phyloP scores from a whole-genome alignment of 2,888 invertebrate species.

The Epinotia brunnichana region DNA sequence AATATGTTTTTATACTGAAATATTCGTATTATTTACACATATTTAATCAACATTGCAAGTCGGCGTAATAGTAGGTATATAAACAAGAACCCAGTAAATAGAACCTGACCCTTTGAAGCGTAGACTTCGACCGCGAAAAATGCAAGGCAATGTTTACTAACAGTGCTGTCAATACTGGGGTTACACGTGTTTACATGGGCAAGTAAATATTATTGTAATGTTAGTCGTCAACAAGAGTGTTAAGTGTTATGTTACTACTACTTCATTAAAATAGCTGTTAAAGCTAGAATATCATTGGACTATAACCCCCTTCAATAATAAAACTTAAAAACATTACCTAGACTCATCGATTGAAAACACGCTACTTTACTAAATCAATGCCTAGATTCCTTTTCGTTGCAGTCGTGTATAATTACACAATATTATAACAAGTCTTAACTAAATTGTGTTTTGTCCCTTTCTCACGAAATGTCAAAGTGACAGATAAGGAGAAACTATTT shows the following conservation, averaged over 20 bases:
- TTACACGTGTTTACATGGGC: constrained; percentile 8
- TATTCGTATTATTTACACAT: neutral
- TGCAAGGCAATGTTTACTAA: constrained; percentile 32
- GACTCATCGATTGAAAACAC: no score
- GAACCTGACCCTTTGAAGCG: neutral
- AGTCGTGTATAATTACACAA: no score
- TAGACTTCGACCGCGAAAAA: constrained; percentile 24
- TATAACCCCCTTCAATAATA: no score
- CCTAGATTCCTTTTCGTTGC: no score
- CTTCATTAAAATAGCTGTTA: neutral
- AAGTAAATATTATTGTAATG: constrained; percentile 28
- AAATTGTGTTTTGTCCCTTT: no score
- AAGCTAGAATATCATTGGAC: neutral
- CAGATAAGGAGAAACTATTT: no score
- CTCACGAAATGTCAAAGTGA: no score
- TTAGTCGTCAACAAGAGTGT: constrained; percentile 19
- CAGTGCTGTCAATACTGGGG: constrained; percentile 5
- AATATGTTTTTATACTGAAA: neutral
- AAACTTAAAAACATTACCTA: no score
- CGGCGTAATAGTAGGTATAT: neutral
- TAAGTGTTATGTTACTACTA: constrained; percentile 26
- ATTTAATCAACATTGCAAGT: neutral
- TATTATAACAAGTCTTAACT: no score
- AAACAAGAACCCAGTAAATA: constrained; percentile 10
- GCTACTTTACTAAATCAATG: no score